Percentiles rank a stretch among this genome's conserved stretches.
phyloP scores from a whole-genome alignment of 2,113 vertebrate genomes.

The Monopterus albus region DNA sequence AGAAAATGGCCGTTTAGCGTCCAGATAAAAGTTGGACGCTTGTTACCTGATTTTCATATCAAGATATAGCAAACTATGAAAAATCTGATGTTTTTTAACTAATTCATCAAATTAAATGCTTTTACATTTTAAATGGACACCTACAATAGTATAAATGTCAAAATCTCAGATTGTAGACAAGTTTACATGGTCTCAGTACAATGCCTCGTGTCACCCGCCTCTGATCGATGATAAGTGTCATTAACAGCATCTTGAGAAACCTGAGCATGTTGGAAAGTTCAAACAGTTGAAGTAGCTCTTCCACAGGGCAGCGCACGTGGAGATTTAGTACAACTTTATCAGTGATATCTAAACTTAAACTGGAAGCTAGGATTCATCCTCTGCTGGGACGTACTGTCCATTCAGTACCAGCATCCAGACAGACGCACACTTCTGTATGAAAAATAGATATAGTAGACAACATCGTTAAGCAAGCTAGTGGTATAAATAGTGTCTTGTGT shows the following conservation, averaged over 20 bases:
- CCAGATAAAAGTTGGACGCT: conserved; percentile 4
- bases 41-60: too few species aligned
- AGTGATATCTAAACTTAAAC: conserved; percentile 4
- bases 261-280: conserved; percentile 59
- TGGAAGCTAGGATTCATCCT: conserved; percentile 22
- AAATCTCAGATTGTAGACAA: neutral
- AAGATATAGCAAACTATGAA: too few species aligned
- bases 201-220: neutral
- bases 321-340: conserved; percentile 17
- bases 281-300: conserved; percentile 39
- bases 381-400: conserved; percentile 18
- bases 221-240: neutral
- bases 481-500: conserved; percentile 66
- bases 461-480: conserved; percentile 44
- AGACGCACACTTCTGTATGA: conserved; percentile 56
- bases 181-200: neutral
- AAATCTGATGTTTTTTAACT: neutral
- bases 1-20: conserved; percentile 5
- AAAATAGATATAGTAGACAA: conserved; percentile 74
- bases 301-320: conserved; percentile 11
- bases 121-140: conserved; percentile 59
- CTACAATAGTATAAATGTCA: neutral
- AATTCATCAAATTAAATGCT: neutral
- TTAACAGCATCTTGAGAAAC: conserved; percentile 70
- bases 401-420: conserved; percentile 54